phyloP scores from a whole-genome alignment of 2,888 invertebrate genomes.

The Melinopterus prodromus region DNA sequence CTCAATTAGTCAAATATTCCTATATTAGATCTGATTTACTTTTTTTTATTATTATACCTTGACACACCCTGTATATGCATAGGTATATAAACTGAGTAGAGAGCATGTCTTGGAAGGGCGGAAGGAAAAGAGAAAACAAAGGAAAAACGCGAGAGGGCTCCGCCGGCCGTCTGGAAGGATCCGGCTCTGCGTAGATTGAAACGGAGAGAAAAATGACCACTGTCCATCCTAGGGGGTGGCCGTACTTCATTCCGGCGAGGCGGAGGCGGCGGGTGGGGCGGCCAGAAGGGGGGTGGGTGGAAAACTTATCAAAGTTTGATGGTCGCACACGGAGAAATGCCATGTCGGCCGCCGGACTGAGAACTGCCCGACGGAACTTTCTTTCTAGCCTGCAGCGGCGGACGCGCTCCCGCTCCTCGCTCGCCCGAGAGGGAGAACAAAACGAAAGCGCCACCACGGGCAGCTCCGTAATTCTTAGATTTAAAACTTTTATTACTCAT shows the following conservation, averaged over 20 bases:
- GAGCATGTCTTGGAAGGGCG: not conserved
- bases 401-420: not conserved
- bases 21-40: too few relatives aligned
- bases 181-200: conserved; percentile 60
- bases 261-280: conserved; percentile 15
- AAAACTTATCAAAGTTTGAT: conserved; percentile 62
- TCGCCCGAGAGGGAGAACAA: not conserved
- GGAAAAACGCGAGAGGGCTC: not conserved
- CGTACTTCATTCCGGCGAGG: conserved; percentile 50
- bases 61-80: not conserved
- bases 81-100: not conserved
- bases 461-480: conserved; percentile 24
- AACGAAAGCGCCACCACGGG: conserved; percentile 11
- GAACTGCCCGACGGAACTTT: conserved; percentile 10
- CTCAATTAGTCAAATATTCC: too few relatives aligned
- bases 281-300: not conserved
- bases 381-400: not conserved
- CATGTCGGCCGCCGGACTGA: conserved; percentile 33
- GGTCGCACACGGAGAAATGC: conserved; percentile 53
- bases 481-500: conserved; percentile 23
- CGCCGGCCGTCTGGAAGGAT: conserved; percentile 9
- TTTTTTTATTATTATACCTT: not conserved
- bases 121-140: not conserved
- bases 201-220: conserved; percentile 67
- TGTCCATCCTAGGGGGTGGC: conserved; percentile 57